Evolutionary conservation across 2,113 vertebrate species (phyloP).

Genomic region (Corythoichthys haematopterus): DNA sequence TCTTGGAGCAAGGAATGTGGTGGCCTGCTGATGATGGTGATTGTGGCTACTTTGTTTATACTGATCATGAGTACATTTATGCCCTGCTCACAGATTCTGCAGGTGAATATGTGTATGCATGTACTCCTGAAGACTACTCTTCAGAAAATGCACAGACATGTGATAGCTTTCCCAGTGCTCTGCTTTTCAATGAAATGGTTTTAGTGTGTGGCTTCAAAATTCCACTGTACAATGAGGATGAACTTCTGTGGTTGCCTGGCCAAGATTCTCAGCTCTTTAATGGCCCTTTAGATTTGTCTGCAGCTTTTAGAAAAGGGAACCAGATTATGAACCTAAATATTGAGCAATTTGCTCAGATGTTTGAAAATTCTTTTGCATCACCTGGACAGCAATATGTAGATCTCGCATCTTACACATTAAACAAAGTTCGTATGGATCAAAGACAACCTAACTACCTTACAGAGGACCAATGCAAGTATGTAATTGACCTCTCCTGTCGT

Average conservation of each 20-base stretch:
- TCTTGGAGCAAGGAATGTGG: slow-evolving; percentile 89
- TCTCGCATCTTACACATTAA: slow-evolving; percentile 80
- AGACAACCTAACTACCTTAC: slow-evolving; percentile 52
- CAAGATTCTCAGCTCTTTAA: slow-evolving; percentile 75
- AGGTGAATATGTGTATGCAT: slow-evolving; percentile 86
- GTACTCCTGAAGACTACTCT: slow-evolving; percentile 76
- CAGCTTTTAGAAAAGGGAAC: slow-evolving; percentile 80
- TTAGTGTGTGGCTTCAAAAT: slow-evolving; percentile 87
- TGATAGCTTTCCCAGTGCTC: slow-evolving; percentile 65
- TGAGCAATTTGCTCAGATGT: slow-evolving; percentile 82
- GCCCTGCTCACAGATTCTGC: slow-evolving; percentile 87
- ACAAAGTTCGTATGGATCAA: slow-evolving; percentile 82
- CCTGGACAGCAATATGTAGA: slow-evolving; percentile 78
- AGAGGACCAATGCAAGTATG: slow-evolving; percentile 62
- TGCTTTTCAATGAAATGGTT: slow-evolving; percentile 76
- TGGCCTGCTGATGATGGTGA: slow-evolving; percentile 89
- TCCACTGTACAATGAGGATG: slow-evolving; percentile 81
- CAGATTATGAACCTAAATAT: slow-evolving; percentile 85
- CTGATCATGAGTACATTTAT: slow-evolving; percentile 88
- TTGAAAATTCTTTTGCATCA: slow-evolving; percentile 79
- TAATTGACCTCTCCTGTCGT: slow-evolving; percentile 79
- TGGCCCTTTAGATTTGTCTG: slow-evolving; percentile 86
- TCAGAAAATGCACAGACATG: slow-evolving; percentile 67
- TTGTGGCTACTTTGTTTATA: slow-evolving; percentile 92
- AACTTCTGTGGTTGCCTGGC: slow-evolving; percentile 81